Base-by-base conservation (phyloP, 2,113 vertebrate genomes). In the Eira barbara region DNA sequence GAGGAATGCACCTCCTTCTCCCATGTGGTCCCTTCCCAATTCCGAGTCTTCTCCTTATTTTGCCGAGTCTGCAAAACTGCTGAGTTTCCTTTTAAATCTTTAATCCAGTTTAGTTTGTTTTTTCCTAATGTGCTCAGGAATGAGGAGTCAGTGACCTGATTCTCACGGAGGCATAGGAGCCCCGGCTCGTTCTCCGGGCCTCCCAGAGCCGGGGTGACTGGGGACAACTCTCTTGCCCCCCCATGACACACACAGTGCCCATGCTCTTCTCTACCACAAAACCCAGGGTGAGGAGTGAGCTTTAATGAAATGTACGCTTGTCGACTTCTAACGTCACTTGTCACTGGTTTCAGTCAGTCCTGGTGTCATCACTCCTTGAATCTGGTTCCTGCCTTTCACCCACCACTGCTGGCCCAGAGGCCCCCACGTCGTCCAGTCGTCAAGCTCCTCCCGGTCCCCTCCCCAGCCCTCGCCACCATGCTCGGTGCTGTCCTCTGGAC, bases 401-500 rank as follows among this genome's bases (percentile, higher is more conserved):
- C 0, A 1, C 23, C 2, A 0, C 27, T 47, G 45, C 36, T 2
- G 15, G 45, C 7, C 47, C 0, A 1, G 21, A 14, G 61, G 59
- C 18, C 42, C 3, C 3, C 0, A 0, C 23, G 1, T 14, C 0
- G 8, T 17, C 20, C 0, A 0, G 23, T 12, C 2, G 0, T 49
- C 1, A 0, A 39, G n/a, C 45, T 15, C 55, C 15, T 7, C 0
- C 47, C 0, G 0, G 11, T 4, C 76, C 18, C 65, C 61, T 8
- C 27, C 21, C 88, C 2, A 2, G 0, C 9, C 11, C 15, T 3
- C 11, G 7, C 73, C 20, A 0, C 0, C 0, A 17, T 36, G 1
- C 67, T n/a, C 1, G 7, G 4, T 4, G 0, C 47, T 7, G 0
- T 31, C 1, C 8, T 31, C 29, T 17, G 11, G 47, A 2, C 39